These are phyloP conservation scores for Agonopterix heracliana DNA, from an alignment of 2,888 invertebrate species.

Conservation along the genomic window DNA sequence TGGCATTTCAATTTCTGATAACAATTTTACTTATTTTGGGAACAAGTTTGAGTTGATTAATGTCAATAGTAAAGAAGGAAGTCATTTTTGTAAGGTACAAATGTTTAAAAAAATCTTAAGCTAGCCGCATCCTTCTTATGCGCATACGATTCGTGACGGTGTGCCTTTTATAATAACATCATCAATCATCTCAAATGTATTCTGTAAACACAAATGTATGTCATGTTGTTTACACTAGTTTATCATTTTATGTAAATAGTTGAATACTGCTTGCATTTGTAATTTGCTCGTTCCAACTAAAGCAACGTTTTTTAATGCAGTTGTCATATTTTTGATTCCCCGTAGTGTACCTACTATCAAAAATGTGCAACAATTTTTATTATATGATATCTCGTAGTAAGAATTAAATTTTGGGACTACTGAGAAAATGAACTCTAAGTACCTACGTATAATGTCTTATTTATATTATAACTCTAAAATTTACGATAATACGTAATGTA, in stretches of 20 bases:
- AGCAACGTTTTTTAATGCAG: too few species aligned
- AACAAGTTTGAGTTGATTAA: not conserved
- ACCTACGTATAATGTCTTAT: too few species aligned
- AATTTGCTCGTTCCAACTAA: too few species aligned
- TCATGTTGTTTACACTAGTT: constrained; percentile 3
- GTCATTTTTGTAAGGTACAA: not conserved
- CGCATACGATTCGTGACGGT: constrained; percentile 11
- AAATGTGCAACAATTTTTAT: too few species aligned
- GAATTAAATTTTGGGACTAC: too few species aligned
- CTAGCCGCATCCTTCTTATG: constrained; percentile 16
- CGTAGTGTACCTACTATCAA: too few species aligned
- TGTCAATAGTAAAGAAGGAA: not conserved
- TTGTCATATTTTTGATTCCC: too few species aligned
- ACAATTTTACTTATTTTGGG: not conserved
- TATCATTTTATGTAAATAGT: constrained; percentile 6
- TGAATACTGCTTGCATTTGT: not conserved
- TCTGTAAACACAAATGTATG: constrained; percentile 1
- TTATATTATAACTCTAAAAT: too few species aligned
- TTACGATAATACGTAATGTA: too few species aligned
- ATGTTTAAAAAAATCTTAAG: not conserved
- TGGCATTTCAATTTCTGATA: not conserved
- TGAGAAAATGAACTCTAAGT: too few species aligned
- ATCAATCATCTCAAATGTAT: constrained; percentile 9
- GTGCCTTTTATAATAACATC: constrained; percentile 8
- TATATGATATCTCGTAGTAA: too few species aligned